Base-by-base conservation (phyloP, 2,888 invertebrate genomes). In the Rhagonycha lutea region DNA sequence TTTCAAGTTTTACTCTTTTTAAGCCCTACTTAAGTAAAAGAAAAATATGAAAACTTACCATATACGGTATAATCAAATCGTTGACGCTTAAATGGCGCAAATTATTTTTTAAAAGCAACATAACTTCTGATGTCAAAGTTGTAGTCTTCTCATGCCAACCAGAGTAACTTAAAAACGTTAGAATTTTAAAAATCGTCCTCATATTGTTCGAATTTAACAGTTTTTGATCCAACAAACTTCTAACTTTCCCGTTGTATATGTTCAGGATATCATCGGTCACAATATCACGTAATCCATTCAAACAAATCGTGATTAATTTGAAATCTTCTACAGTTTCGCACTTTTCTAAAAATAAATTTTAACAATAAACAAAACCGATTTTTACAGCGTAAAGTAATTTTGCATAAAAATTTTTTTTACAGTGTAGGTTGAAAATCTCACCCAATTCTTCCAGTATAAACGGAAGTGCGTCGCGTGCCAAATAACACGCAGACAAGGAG, bases 111-210 rank as follows among this genome's bases (percentile, higher is more conserved):
- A 90, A 77, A 9, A 86, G 68, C 1, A 88, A 73, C 70, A 90
- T 81, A 5, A 89, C 82, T 10, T 87, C 81, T 4, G 88, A 84
- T 69, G 88, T 88, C 1, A 89, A 72, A 1, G 69, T 61, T 0
- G 84, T 80, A 79, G 88, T 87, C 14, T 84, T 80, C 68, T 88
- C 81, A 7, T 89, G 87, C 90, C 90, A 91, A 3, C 83, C 82
- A 2, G 89, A 87, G 79, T 87, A 83, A 82, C 88, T 90, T 23
- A 91, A 85, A 83, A 90, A 88, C 72, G 87, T 79, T 4, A 86
- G 78, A 61, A 85, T 83, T 81, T 85, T 87, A 32, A 88, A 76
- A 23, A 88, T 78, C 32, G 80, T 71, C 76, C 81, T 80, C 69
- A 81, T 81, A 77, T 86, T 78, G 7, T 77, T 71, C 12, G 80